A percentile compares a stretch with the other conserved stretches of the same genome.
phyloP scores from a whole-genome alignment of 2,888 invertebrate genomes.

The Amphiduros pacificus region DNA sequence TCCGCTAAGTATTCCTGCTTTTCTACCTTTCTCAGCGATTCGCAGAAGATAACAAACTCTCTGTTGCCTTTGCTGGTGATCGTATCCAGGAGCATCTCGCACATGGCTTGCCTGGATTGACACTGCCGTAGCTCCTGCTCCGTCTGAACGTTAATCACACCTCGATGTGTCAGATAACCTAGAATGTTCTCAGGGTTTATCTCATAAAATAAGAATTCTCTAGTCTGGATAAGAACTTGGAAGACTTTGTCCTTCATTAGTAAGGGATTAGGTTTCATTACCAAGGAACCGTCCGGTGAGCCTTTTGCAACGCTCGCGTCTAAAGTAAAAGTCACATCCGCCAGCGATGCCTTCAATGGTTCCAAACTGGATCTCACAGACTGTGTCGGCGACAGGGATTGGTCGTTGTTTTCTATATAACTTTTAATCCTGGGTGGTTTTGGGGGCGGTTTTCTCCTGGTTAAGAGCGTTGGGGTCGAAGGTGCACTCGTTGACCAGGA shows the following conservation, averaged over 20 bases:
- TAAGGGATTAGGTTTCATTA: background rate
- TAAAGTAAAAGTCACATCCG: slow-evolving; percentile 13
- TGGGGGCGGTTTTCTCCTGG: background rate
- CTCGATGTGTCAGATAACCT: slow-evolving; percentile 15
- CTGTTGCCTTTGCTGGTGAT: slow-evolving; percentile 21
- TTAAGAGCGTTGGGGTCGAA: background rate
- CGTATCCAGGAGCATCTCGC: slow-evolving; percentile 27
- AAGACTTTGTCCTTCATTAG: slow-evolving; percentile 24
- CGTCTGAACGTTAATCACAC: slow-evolving; percentile 9
- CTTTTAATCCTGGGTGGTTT: background rate
- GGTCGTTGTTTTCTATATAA: background rate
- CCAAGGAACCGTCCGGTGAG: background rate
- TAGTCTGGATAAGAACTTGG: slow-evolving; percentile 23
- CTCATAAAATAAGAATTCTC: slow-evolving; percentile 26
- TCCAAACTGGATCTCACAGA: background rate
- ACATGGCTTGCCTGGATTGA: slow-evolving; percentile 7
- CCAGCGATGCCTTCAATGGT: slow-evolving; percentile 10
- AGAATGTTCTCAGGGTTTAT: slow-evolving; percentile 21
- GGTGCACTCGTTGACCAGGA: background rate
- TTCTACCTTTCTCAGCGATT: slow-evolving; percentile 36
- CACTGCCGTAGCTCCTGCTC: slow-evolving; percentile 13
- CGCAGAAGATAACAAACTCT: slow-evolving; percentile 45
- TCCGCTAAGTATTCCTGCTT: slow-evolving; percentile 40
- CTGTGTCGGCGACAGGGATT: background rate
- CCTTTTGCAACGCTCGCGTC: slow-evolving; percentile 1